phyloP scores from a whole-genome alignment of 2,113 vertebrate species.

The Illadopsis cleaveri region DNA sequence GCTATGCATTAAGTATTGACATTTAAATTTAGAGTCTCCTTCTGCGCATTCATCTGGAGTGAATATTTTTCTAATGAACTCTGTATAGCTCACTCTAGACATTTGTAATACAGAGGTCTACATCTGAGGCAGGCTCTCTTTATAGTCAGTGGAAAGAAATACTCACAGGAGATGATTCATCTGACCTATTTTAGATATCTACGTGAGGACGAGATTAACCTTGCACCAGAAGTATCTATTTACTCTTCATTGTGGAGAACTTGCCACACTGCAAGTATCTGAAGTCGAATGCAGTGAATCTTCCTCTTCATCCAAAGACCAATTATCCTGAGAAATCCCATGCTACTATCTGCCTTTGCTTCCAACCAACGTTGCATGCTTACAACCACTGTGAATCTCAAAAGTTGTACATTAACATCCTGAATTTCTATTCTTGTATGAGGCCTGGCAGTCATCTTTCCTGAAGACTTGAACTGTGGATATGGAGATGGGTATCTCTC shows the following conservation, averaged over 20 bases:
- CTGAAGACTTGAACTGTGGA: neutral
- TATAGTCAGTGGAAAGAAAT: slow-evolving; percentile 43
- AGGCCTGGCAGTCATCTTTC: neutral
- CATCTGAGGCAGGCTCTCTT: neutral
- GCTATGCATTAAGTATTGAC: neutral
- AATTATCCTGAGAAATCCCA: neutral
- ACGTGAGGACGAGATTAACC: neutral
- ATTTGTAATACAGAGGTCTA: slow-evolving; percentile 6
- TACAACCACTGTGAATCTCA: neutral
- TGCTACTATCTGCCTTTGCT: neutral
- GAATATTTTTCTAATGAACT: neutral
- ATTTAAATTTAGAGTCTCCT: neutral
- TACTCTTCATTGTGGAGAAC: neutral
- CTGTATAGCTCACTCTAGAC: neutral
- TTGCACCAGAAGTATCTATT: slow-evolving; percentile 1
- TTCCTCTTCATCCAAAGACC: neutral
- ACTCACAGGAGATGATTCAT: slow-evolving; percentile 47
- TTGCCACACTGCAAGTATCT: neutral
- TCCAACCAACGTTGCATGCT: neutral
- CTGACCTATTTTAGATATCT: slow-evolving; percentile 35
- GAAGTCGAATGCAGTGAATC: neutral
- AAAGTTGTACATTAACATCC: neutral
- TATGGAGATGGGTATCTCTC: neutral
- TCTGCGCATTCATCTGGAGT: neutral
- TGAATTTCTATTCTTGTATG: neutral